phyloP scores from a whole-genome alignment of 92 coral and sea anemone genomes.

The Epizoanthus fatuus region DNA sequence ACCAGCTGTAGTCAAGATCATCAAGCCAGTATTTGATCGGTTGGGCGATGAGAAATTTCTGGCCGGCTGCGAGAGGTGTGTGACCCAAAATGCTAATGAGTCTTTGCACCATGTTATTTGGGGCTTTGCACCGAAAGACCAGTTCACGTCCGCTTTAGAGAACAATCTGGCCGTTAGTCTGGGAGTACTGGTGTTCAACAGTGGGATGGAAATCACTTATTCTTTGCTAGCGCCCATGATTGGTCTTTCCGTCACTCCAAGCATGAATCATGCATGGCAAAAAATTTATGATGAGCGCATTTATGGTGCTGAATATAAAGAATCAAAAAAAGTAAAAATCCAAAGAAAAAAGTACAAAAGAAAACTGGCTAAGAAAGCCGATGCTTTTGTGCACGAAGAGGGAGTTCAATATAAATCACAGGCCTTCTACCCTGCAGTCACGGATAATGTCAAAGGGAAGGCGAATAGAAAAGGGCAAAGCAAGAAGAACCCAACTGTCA shows the following conservation, averaged over 20 bases:
- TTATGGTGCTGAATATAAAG: slow-evolving; percentile 38
- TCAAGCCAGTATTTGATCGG: too few relatives aligned
- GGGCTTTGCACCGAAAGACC: slow-evolving; percentile 68
- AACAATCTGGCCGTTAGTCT: slow-evolving; percentile 50
- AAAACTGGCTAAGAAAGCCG: slow-evolving; percentile 54
- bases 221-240: slow-evolving; percentile 27
- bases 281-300: slow-evolving; percentile 41
- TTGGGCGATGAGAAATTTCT: not conserved
- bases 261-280: slow-evolving; percentile 39
- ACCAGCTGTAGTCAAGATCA: too few relatives aligned
- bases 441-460: not conserved
- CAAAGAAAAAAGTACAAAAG: slow-evolving; percentile 57
- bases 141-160: slow-evolving; percentile 52
- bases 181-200: slow-evolving; percentile 61
- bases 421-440: slow-evolving; percentile 36
- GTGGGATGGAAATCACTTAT: slow-evolving; percentile 49
- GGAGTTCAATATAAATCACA: slow-evolving; percentile 69
- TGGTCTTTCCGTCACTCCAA: slow-evolving; percentile 30
- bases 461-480: not conserved
- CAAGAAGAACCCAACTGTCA: too few relatives aligned
- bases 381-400: slow-evolving; percentile 65
- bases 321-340: slow-evolving; percentile 3
- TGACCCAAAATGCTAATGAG: slow-evolving; percentile 32
- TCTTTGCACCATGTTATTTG: slow-evolving; percentile 62
- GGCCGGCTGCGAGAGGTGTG: slow-evolving; percentile 38